These are phyloP conservation scores for Monoplex corrugatus DNA, from an alignment of 2,888 invertebrate genomes.

Conservation along the genomic window DNA sequence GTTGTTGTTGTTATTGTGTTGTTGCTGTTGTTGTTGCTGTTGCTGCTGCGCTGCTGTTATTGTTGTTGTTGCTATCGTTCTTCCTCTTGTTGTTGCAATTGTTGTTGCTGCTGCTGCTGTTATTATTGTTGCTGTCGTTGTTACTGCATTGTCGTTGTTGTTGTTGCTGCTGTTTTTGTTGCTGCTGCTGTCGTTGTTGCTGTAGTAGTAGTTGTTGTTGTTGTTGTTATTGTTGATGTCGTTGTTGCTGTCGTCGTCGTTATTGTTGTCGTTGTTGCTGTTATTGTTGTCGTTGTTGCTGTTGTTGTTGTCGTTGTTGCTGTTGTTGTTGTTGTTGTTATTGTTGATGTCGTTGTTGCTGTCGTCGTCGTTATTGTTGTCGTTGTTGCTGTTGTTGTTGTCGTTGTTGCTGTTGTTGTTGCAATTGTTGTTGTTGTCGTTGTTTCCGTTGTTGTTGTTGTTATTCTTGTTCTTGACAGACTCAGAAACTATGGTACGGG, in stretches of 20 bases:
- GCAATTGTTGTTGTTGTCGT: not conserved
- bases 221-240: not conserved
- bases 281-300: constrained; percentile 17
- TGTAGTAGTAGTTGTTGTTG: not conserved
- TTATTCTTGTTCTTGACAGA: not conserved
- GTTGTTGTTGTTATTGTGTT: not conserved
- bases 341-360: not conserved
- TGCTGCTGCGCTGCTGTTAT: constrained; percentile 26
- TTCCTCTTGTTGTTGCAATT: constrained; percentile 40
- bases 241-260: not conserved
- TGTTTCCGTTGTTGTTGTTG: not conserved
- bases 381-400: not conserved
- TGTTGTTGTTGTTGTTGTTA: constrained; percentile 14
- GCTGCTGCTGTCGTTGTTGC: not conserved
- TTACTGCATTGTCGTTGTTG: too few species aligned
- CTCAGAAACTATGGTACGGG: too few species aligned
- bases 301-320: constrained; percentile 21
- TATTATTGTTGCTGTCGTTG: constrained; percentile 25
- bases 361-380: not conserved
- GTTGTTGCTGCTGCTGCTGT: constrained; percentile 42
- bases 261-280: constrained; percentile 25
- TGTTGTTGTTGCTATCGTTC: constrained; percentile 40
- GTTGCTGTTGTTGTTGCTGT: not conserved
- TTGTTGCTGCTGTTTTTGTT: not conserved
- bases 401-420: not conserved